Conservation (phyloP, 1,140 invertebrate genomes). For the Amyelois transitella region DNA sequence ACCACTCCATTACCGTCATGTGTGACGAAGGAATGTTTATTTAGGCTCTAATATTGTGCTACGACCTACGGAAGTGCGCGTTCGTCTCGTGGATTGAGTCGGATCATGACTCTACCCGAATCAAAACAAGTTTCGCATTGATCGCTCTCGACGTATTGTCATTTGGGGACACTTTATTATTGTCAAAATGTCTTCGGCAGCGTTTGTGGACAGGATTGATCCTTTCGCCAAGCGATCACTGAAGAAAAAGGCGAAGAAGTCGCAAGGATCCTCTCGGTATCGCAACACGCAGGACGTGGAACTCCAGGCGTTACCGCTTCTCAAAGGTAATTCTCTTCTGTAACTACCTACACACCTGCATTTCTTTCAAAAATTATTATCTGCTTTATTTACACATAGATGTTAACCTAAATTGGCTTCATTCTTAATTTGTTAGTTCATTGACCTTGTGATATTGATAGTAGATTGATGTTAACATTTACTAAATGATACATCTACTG, state of each 20-base stretch:
- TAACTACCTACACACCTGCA: neutral
- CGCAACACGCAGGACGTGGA: slow-evolving; percentile 92
- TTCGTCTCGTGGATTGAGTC: slow-evolving; percentile 60
- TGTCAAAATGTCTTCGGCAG: slow-evolving; percentile 84
- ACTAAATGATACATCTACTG: neutral
- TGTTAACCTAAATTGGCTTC: neutral
- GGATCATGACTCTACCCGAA: slow-evolving; percentile 68
- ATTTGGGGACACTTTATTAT: slow-evolving; percentile 67
- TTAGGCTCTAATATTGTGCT: slow-evolving; percentile 71
- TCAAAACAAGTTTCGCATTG: slow-evolving; percentile 65
- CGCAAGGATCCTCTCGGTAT: slow-evolving; percentile 92
- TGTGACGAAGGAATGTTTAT: slow-evolving; percentile 73
- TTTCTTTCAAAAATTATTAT: neutral
- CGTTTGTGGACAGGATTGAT: slow-evolving; percentile 95
- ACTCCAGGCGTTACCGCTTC: slow-evolving; percentile 87
- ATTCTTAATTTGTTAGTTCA: slow-evolving; percentile 14
- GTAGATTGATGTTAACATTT: slow-evolving; percentile 16
- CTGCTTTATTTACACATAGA: neutral
- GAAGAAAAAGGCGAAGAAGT: slow-evolving; percentile 95
- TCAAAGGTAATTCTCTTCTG: slow-evolving; percentile 83
- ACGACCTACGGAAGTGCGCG: slow-evolving; percentile 63
- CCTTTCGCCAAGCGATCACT: slow-evolving; percentile 93
- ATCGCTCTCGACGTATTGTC: slow-evolving; percentile 63
- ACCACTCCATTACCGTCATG: slow-evolving; percentile 72
- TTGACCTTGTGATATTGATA: slow-evolving; percentile 17